These are phyloP conservation scores for Nephrotoma guestfalica DNA, from an alignment of 2,888 invertebrate species.

Conservation along the genomic window DNA sequence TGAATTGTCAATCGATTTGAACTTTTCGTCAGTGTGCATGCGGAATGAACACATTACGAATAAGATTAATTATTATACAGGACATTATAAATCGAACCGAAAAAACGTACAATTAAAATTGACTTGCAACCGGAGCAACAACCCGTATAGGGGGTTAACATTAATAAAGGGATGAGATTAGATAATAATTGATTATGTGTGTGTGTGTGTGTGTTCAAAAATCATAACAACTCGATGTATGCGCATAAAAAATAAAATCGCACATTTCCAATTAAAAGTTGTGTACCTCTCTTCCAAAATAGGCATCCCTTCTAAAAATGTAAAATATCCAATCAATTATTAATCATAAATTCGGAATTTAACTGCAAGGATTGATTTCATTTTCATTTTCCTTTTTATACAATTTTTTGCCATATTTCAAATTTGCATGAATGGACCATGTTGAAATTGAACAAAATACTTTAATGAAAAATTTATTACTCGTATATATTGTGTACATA, in stretches of 20 bases:
- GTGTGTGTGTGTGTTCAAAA: neutral
- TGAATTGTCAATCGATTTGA: neutral
- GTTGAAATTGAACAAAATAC: neutral
- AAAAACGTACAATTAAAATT: neutral
- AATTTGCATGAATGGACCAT: neutral
- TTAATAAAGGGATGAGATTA: neutral
- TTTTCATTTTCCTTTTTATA: neutral
- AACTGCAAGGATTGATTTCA: neutral
- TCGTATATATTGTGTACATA: too few species aligned
- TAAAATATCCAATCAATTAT: neutral
- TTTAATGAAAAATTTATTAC: neutral
- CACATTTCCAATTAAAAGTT: neutral
- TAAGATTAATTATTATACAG: neutral
- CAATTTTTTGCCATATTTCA: neutral
- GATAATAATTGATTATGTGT: neutral
- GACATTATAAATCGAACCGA: neutral
- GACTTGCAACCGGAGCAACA: neutral
- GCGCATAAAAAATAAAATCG: neutral
- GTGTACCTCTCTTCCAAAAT: neutral
- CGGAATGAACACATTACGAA: neutral
- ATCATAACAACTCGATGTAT: neutral
- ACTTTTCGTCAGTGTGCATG: neutral
- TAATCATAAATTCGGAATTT: neutral
- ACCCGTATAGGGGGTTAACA: neutral
- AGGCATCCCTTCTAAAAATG: neutral